These are phyloP conservation scores for Calephelis perditalis DNA, from an alignment of 2,888 invertebrate genomes.

Conservation along the genomic window DNA sequence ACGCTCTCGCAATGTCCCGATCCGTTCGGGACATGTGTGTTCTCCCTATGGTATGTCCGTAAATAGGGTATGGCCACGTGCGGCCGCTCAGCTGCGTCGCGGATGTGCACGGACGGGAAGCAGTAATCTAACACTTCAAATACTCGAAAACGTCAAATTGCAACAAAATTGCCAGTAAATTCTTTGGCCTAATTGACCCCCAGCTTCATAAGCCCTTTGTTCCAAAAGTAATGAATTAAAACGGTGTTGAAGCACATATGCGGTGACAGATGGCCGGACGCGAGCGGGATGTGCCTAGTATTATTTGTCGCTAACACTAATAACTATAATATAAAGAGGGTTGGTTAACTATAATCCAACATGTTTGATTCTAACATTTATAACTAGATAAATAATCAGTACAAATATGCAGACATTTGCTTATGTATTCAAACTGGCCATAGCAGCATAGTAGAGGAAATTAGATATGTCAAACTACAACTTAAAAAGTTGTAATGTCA, in stretches of 20 bases:
- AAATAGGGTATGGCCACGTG: slow-evolving; percentile 78
- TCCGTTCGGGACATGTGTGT: slow-evolving; percentile 76
- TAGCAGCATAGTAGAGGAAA: too few relatives aligned
- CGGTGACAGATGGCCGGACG: slow-evolving; percentile 74
- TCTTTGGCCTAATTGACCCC: slow-evolving; percentile 2
- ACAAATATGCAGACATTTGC: too few relatives aligned
- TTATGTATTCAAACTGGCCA: slow-evolving; percentile 1
- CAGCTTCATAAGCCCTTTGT: slow-evolving; percentile 43
- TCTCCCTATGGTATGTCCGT: slow-evolving; percentile 74
- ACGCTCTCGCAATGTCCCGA: slow-evolving; percentile 72
- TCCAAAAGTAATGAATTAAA: slow-evolving; percentile 68
- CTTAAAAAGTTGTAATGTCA: too few relatives aligned
- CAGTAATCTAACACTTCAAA: slow-evolving; percentile 70
- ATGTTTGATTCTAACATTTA: slow-evolving; percentile 9
- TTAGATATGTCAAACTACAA: too few relatives aligned
- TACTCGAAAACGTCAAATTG: slow-evolving; percentile 42
- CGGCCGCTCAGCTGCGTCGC: slow-evolving; percentile 74
- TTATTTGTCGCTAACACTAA: slow-evolving; percentile 63
- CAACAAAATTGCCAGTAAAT: slow-evolving; percentile 21
- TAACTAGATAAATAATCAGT: neutral
- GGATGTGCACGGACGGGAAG: slow-evolving; percentile 74
- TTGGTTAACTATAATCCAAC: slow-evolving; percentile 17
- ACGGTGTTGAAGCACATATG: slow-evolving; percentile 70
- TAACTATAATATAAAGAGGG: slow-evolving; percentile 41
- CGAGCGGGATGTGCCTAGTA: slow-evolving; percentile 56